phyloP scores from a whole-genome alignment of 2,797 vertebrate species.

The Masticophis lateralis region DNA sequence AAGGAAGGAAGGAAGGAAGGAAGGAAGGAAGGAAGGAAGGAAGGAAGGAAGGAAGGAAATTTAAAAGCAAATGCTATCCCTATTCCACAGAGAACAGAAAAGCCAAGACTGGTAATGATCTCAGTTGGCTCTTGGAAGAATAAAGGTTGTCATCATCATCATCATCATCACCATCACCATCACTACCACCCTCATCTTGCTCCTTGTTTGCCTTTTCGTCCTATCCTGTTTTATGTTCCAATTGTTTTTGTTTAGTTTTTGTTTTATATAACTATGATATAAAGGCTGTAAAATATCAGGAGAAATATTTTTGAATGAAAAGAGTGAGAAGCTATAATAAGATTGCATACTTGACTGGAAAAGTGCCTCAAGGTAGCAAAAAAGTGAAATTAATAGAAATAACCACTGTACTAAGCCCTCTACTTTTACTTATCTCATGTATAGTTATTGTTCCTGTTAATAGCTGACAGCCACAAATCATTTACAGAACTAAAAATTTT shows the following conservation, averaged over 20 bases:
- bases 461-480: not conserved
- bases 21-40: too few species aligned
- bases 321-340: not conserved
- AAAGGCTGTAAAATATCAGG: not conserved
- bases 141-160: not conserved
- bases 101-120: not conserved
- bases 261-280: not conserved
- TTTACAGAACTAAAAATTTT: not conserved
- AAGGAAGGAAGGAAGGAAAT: not conserved
- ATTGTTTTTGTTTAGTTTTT: not conserved
- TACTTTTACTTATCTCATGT: slow-evolving; percentile 14
- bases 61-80: not conserved
- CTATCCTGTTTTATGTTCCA: not conserved
- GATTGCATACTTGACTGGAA: not conserved
- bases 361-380: not conserved
- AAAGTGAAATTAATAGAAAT: slow-evolving; percentile 11
- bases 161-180: not conserved
- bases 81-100: not conserved
- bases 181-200: not conserved
- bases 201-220: not conserved
- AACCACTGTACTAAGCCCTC: not conserved
- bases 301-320: slow-evolving; percentile 10
- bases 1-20: too few species aligned
- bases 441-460: not conserved
- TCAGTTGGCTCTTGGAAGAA: not conserved